These are phyloP conservation scores for Eulemur macaco DNA, from an alignment of 2,113 vertebrate species.

Conservation along the genomic window DNA sequence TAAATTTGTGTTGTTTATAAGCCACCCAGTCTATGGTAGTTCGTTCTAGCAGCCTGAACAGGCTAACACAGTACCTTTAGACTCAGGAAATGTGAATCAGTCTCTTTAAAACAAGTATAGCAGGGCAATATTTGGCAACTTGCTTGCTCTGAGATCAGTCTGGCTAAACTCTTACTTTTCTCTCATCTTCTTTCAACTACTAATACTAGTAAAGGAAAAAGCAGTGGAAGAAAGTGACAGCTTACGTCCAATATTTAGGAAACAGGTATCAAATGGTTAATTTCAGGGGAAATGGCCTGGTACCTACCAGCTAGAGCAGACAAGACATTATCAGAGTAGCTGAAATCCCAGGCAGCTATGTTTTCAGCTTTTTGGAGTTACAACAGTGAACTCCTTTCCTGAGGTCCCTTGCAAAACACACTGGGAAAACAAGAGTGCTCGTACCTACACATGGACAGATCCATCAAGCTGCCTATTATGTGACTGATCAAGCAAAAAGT, in stretches of 20 bases:
- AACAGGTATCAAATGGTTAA: neutral
- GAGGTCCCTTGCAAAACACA: neutral
- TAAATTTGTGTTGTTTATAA: neutral
- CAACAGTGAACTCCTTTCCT: neutral
- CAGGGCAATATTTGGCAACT: neutral
- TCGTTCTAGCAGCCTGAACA: neutral
- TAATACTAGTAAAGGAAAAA: neutral
- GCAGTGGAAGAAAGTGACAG: neutral
- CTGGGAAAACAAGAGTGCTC: neutral
- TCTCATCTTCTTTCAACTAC: neutral
- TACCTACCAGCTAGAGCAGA: neutral
- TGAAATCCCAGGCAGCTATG: neutral
- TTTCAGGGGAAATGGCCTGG: neutral
- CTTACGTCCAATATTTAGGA: neutral
- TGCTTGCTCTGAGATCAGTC: neutral
- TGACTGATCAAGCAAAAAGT: neutral
- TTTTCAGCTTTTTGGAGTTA: neutral
- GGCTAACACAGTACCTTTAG: neutral
- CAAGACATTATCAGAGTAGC: neutral
- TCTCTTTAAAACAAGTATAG: neutral
- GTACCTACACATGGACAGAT: neutral
- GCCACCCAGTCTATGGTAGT: neutral
- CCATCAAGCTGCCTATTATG: neutral
- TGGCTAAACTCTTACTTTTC: neutral
- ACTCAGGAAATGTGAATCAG: neutral